Percentiles rank a stretch among this genome's conserved stretches.
These are phyloP conservation scores for Trematomus bernacchii DNA, from an alignment of 2,797 vertebrate species.

Conservation along the genomic window DNA sequence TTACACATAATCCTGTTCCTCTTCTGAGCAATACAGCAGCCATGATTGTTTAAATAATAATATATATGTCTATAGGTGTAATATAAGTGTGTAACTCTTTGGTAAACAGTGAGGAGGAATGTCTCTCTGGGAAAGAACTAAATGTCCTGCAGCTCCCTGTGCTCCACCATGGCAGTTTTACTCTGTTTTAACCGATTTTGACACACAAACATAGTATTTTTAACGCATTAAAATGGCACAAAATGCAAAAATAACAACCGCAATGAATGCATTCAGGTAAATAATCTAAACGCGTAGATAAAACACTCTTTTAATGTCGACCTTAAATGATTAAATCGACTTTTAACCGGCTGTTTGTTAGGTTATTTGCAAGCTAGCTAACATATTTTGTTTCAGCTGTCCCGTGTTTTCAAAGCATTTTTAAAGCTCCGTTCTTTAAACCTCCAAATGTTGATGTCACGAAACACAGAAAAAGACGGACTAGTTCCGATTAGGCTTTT, in stretches of 20 bases:
- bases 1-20: slow-evolving; percentile 31
- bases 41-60: slow-evolving; percentile 18
- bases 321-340: neutral
- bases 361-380: neutral
- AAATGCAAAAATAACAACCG: neutral
- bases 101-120: neutral
- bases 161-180: neutral
- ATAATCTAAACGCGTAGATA: neutral
- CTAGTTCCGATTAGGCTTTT: neutral
- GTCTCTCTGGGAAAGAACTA: slow-evolving; percentile 16
- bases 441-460: neutral
- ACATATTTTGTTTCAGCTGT: neutral
- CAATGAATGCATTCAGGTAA: neutral
- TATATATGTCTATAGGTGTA: neutral
- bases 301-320: neutral
- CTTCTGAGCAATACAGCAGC: slow-evolving; percentile 37
- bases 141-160: slow-evolving; percentile 22
- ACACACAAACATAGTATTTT: neutral
- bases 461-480: neutral
- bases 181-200: neutral
- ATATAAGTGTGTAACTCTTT: neutral
- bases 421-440: neutral
- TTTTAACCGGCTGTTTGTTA: neutral
- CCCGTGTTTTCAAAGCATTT: neutral
- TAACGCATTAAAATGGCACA: fast-evolving